Percentiles rank a stretch among this genome's conserved stretches.
Conservation (phyloP, 2,797 vertebrate species). For the Cephalopachus bancanus region DNA sequence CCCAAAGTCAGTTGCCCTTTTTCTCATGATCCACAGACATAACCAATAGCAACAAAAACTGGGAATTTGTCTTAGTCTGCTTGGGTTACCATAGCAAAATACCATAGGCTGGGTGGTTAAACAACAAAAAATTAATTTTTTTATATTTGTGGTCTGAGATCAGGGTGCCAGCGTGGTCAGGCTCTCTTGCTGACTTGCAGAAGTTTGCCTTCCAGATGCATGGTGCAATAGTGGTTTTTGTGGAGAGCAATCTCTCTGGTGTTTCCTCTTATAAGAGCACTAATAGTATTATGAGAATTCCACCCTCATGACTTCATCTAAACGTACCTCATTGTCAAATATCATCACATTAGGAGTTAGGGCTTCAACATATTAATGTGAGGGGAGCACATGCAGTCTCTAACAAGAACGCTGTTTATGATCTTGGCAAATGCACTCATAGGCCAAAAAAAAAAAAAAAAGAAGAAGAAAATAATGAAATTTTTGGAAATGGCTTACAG, state of each 20-base stretch:
- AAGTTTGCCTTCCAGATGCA: background rate
- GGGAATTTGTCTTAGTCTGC: background rate
- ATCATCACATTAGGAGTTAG: background rate
- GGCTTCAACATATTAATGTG: background rate
- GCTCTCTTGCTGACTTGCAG: background rate
- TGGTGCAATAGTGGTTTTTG: background rate
- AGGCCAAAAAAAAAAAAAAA: background rate
- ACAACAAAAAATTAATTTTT: background rate
- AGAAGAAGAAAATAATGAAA: background rate
- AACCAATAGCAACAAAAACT: background rate
- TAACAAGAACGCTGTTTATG: background rate
- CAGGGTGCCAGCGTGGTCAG: background rate
- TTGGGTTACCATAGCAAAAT: background rate
- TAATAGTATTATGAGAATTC: background rate
- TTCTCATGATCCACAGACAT: background rate
- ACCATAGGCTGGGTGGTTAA: background rate
- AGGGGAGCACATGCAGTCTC: background rate
- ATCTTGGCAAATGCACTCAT: background rate
- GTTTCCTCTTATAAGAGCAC: background rate
- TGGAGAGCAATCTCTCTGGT: background rate
- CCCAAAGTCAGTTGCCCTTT: background rate
- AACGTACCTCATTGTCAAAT: background rate
- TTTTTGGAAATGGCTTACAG: background rate
- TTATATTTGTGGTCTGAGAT: background rate
- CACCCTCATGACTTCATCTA: background rate